A percentile compares a stretch with the other conserved stretches of the same genome.
Conservation (phyloP, 2,888 invertebrate genomes). For the Plemyria rubiginata region DNA sequence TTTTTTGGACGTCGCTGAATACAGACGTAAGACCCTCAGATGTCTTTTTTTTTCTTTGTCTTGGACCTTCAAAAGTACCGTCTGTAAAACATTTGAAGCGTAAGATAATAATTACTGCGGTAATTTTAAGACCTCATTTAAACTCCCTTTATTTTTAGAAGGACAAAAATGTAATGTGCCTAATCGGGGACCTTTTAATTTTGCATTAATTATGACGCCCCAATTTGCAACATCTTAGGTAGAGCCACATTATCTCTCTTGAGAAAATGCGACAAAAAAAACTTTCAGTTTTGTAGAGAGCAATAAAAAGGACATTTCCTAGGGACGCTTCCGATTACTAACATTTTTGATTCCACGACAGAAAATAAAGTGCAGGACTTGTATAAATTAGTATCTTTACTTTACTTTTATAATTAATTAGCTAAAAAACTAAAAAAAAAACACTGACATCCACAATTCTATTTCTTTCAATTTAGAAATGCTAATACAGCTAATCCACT, state of each 20-base stretch:
- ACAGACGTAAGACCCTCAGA: constrained; percentile 42
- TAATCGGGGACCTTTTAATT: constrained; percentile 46
- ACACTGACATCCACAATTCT: no score
- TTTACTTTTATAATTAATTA: no score
- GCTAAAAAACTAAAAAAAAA: no score
- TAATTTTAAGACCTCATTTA: constrained; percentile 71
- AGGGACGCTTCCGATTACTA: no score
- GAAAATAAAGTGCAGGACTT: no score
- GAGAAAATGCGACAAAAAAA: neutral
- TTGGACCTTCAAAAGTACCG: constrained; percentile 56
- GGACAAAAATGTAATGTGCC: constrained; percentile 48
- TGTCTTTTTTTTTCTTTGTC: constrained; percentile 73
- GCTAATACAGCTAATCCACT: no score
- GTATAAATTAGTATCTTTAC: no score
- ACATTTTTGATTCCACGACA: no score
- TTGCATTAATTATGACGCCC: constrained; percentile 52
- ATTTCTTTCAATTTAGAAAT: no score
- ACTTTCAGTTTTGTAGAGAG: no score
- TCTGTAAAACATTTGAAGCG: constrained; percentile 73
- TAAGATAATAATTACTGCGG: constrained; percentile 66
- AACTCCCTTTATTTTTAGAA: constrained; percentile 56
- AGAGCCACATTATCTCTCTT: neutral
- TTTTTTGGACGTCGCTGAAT: constrained; percentile 4
- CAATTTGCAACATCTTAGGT: constrained; percentile 28
- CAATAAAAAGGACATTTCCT: no score